A percentile compares a stretch with the other conserved stretches of the same genome.
These are phyloP conservation scores for Megaceryle alcyon DNA, from an alignment of 2,797 vertebrate genomes.

Conservation along the genomic window DNA sequence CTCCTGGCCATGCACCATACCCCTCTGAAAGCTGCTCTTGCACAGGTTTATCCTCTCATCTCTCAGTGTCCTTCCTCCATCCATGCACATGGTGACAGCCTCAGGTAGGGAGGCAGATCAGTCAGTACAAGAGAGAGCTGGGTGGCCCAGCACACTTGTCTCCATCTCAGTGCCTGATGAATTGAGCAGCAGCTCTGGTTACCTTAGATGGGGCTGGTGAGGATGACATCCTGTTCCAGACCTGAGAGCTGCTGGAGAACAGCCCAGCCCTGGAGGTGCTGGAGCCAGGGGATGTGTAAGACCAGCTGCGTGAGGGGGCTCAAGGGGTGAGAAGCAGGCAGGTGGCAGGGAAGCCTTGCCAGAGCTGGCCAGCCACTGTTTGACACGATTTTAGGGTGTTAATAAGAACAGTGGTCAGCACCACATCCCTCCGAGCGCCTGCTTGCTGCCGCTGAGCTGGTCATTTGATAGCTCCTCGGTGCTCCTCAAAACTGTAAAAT, in stretches of 20 bases:
- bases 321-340: not conserved
- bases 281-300: not conserved
- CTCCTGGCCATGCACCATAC: not conserved
- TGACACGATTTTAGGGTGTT: not conserved
- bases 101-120: not conserved
- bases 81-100: not conserved
- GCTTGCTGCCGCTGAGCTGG: not conserved
- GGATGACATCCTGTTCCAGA: not conserved
- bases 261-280: not conserved
- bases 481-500: not conserved
- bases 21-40: not conserved
- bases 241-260: not conserved
- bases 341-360: not conserved
- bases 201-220: not conserved
- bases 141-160: not conserved
- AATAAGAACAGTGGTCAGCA: not conserved
- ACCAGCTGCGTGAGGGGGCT: not conserved
- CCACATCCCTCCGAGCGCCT: not conserved
- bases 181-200: not conserved
- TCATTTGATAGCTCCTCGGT: slow-evolving; percentile 5
- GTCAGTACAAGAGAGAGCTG: not conserved
- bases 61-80: not conserved
- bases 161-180: not conserved
- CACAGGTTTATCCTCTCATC: not conserved
- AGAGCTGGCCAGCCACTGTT: not conserved